phyloP scores from a whole-genome alignment of 2,113 vertebrate genomes.

The Peromyscus leucopus region DNA sequence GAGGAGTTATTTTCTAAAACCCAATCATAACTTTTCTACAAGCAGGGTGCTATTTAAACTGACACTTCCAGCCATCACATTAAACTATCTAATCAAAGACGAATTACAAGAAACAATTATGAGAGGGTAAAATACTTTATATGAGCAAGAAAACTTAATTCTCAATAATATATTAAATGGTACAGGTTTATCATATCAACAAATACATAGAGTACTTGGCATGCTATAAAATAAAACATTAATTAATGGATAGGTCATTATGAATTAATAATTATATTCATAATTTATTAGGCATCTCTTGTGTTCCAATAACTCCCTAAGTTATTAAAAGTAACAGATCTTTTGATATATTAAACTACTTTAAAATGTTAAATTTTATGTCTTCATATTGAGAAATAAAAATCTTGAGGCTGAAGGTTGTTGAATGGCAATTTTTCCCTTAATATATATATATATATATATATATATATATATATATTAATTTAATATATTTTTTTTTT shows the following conservation, averaged over 20 bases:
- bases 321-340: not conserved
- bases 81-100: not conserved
- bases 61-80: not conserved
- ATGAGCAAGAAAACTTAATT: not conserved
- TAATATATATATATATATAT: not conserved
- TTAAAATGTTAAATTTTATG: not conserved
- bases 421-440: not conserved
- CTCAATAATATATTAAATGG: not conserved
- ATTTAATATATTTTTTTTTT: too few species aligned
- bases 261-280: not conserved
- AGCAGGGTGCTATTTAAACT: not conserved
- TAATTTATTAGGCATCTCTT: not conserved
- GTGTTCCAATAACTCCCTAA: not conserved
- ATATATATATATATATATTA: too few species aligned
- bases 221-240: not conserved
- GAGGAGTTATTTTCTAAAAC: not conserved
- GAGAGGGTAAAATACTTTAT: not conserved
- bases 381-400: not conserved
- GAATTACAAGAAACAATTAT: not conserved
- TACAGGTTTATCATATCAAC: not conserved
- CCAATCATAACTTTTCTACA: not conserved
- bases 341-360: not conserved
- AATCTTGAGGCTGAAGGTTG: not conserved
- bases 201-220: not conserved
- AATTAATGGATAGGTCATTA: not conserved